Base-by-base conservation (phyloP, 2,888 invertebrate genomes). In the Amorpha juglandis region DNA sequence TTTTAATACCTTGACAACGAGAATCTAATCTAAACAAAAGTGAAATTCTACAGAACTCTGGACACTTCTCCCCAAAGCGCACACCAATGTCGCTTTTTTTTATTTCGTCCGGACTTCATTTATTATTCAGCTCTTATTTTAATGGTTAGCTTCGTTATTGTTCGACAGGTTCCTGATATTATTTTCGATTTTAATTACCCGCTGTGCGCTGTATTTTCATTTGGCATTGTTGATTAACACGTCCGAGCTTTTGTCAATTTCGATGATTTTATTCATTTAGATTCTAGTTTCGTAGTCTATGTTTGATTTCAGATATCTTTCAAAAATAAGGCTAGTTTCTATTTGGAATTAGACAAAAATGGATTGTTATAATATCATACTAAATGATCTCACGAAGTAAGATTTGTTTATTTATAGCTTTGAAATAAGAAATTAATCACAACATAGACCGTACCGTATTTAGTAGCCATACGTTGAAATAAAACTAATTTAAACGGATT, bases 111-210 rank as follows among this genome's bases (percentile, higher is more conserved):
- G 73, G 70, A 77, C 83, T 84, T 88, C 89, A 85, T 91, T 91
- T 90, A 90, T 88, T 91, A 92, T 91, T 91, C 91, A 86, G 79
- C 86, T 91, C 89, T 91, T 91, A 91, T 92, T 93, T 91, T 92
- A 92, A 92, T 92, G 90, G 91, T 81, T 84, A 83, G 88, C 84
- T 91, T 92, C 92, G 92, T 92, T 92, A 91, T 90, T 87, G 88
- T 88, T 83, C 84, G 78, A 76, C 78, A 80, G 79, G 79, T 81
- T 83, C 83, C 85, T 84, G 82, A 90, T 90, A 89, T 88, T 89
- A 88, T 90, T 90, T 89, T 83, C 82, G 80, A 83, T 80, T 88
- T 87, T 91, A 90, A 92, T 92, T 90, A 89, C 84, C 82, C 75
- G 71, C 73, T 78, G 75, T 75, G 75, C 75, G 80, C 78, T 84